Base-by-base conservation (phyloP, 2,113 vertebrate species). In the Boleophthalmus pectinirostris region DNA sequence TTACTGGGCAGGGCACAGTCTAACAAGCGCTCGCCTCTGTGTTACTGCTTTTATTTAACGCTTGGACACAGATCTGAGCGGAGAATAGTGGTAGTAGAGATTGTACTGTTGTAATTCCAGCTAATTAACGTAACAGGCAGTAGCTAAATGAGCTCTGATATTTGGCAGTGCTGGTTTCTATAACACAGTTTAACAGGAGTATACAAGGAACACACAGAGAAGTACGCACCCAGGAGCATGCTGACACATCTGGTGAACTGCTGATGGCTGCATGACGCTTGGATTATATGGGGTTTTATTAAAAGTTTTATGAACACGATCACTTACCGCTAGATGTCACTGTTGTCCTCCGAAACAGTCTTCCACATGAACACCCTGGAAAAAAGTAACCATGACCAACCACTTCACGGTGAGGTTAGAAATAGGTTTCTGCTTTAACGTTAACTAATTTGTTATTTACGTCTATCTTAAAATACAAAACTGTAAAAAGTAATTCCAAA, bases 1-100 rank as follows among this genome's bases (percentile, higher is more conserved):
- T 79, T 79, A 73, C 73, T 69, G 81, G 66, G 74, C 73, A 74
- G 68, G 77, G 75, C 68, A 64, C 61, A 14, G 66, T 38, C 58
- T 75, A 76, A 80, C 69, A 81, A 74, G 79, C 68, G 70, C 61
- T 76, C 33, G 38, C 46, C 75, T 78, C 64, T 23, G 70, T 64
- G 66, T n/a, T 63, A 53, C 74, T 67, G 78, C 57, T 74, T 74
- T 73, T 74, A 74, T 82, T 85, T 68, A 74, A 78, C 68, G 74
- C 66, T 85, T 90, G 89, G 89, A 85, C 24, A n/a, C 61, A 72
- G 82, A 88, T 91, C 84, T 88, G 82, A 91, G 81, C 46, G 0
- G 38, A 54, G 65, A 46, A 45, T 4, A 66, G 51, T 70, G 78
- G 68, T 15, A 66, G 6, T 60, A 54, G 79, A 70, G 51, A 81